A percentile compares a stretch with the other conserved stretches of the same genome.
Conservation (phyloP, 2,888 invertebrate genomes). For the Sarcophaga rosellei region DNA sequence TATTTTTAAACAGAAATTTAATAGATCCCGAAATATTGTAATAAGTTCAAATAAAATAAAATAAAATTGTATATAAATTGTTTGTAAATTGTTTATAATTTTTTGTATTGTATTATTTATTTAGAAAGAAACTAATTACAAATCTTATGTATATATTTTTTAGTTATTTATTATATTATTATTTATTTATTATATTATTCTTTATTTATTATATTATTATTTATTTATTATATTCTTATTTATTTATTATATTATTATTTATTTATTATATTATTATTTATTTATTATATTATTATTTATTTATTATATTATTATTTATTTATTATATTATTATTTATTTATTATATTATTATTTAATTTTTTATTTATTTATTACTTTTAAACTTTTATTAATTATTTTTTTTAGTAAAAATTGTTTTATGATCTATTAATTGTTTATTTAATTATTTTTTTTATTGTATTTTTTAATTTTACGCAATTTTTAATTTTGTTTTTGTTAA, state of each 20-base stretch:
- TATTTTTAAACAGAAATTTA: too few relatives aligned
- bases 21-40: too few relatives aligned
- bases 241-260: neutral
- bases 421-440: neutral
- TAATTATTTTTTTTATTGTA: neutral
- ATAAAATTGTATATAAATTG: too few relatives aligned
- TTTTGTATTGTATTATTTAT: too few relatives aligned
- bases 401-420: slow-evolving; percentile 2
- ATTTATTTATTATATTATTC: neutral
- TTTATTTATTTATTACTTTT: neutral
- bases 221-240: neutral
- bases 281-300: neutral
- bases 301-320: neutral
- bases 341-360: neutral
- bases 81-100: neutral
- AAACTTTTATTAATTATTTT: neutral
- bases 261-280: neutral
- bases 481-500: too few relatives aligned
- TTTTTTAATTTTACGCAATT: neutral
- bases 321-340: neutral
- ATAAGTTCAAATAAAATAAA: too few relatives aligned
- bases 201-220: neutral
- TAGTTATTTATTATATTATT: neutral
- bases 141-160: neutral
- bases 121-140: too few relatives aligned